Evolutionary conservation across 1,140 invertebrate species (phyloP).

Genomic region (Halesus radiatus): DNA sequence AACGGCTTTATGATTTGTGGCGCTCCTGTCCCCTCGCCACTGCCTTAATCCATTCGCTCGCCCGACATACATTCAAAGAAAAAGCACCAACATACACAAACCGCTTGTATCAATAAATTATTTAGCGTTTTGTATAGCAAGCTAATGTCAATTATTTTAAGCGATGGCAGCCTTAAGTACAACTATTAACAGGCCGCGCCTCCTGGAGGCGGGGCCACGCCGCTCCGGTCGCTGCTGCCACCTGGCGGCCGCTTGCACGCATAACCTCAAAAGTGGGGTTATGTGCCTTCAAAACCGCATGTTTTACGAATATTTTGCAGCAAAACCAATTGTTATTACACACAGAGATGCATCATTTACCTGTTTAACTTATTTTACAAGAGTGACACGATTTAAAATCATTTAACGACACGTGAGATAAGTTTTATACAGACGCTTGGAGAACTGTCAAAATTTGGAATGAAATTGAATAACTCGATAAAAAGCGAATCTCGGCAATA

Average conservation of each 20-base stretch:
- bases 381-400: conserved; percentile 35
- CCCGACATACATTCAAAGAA: conserved; percentile 46
- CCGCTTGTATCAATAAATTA: conserved; percentile 57
- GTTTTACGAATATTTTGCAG: conserved; percentile 25
- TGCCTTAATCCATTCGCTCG: conserved; percentile 38
- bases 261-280: conserved; percentile 51
- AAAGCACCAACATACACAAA: conserved; percentile 50
- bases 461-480: neutral
- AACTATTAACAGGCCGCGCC: conserved; percentile 58
- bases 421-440: conserved; percentile 46
- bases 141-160: conserved; percentile 59
- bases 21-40: conserved; percentile 41
- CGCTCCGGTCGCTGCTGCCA: conserved; percentile 52
- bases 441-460: conserved; percentile 44
- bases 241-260: conserved; percentile 39
- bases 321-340: neutral
- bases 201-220: conserved; percentile 42
- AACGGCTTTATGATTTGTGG: conserved; percentile 52
- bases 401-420: neutral
- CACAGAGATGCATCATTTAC: neutral
- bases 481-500: no score
- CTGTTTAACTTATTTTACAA: neutral
- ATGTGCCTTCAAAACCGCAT: conserved; percentile 27
- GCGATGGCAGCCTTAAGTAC: conserved; percentile 57
- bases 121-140: conserved; percentile 56